phyloP scores from a whole-genome alignment of 2,888 invertebrate genomes.

The Proisotoma minuta region DNA sequence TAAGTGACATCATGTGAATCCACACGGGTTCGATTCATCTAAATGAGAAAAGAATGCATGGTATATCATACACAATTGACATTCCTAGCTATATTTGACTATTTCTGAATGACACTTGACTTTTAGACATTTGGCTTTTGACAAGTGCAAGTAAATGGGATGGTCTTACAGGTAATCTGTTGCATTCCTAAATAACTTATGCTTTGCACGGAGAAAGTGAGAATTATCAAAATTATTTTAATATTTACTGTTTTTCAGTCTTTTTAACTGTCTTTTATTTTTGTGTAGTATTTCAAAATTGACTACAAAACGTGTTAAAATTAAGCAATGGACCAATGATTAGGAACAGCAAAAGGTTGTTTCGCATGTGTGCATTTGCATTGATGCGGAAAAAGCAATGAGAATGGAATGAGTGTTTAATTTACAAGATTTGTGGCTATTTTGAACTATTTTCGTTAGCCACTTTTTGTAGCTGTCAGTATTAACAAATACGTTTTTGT shows the following conservation, averaged over 20 bases:
- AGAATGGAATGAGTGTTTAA: conserved; percentile 20
- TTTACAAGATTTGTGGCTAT: conserved; percentile 20
- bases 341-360: conserved; percentile 7
- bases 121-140: too few relatives aligned
- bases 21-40: too few relatives aligned
- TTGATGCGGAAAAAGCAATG: conserved; percentile 29
- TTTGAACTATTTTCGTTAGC: not conserved
- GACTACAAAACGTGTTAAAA: too few relatives aligned
- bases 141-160: too few relatives aligned
- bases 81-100: too few relatives aligned
- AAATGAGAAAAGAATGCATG: too few relatives aligned
- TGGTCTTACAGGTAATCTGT: not conserved
- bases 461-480: not conserved
- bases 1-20: too few relatives aligned
- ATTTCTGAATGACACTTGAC: too few relatives aligned
- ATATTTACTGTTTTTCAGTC: too few relatives aligned
- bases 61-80: too few relatives aligned
- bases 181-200: not conserved
- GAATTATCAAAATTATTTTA: not conserved
- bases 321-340: not conserved
- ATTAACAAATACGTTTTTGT: not conserved
- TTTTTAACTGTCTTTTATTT: too few relatives aligned
- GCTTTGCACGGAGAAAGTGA: not conserved
- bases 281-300: too few relatives aligned
- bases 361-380: conserved; percentile 39